Percentiles rank a stretch among this genome's conserved stretches.
phyloP scores from a whole-genome alignment of 2,113 vertebrate genomes.

The Trogon melanurus region DNA sequence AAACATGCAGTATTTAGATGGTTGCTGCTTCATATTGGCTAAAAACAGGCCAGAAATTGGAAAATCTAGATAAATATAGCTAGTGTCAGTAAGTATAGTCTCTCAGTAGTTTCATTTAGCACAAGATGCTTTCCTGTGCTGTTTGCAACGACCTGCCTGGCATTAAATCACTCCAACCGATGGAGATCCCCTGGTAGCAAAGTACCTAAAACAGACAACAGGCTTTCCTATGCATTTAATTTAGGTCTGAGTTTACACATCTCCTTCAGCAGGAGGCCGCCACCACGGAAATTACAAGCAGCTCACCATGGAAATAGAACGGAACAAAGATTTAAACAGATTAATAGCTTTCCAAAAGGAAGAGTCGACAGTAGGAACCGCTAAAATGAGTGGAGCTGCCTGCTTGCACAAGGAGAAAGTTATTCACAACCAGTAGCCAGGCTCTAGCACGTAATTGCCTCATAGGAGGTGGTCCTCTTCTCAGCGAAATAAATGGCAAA shows the following conservation, averaged over 20 bases:
- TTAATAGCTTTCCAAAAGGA: not conserved
- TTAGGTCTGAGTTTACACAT: not conserved
- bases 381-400: not conserved
- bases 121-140: not conserved
- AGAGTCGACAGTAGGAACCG: not conserved
- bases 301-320: not conserved
- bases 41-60: constrained; percentile 16
- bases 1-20: not conserved
- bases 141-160: not conserved
- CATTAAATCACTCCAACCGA: not conserved
- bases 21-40: not conserved
- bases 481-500: not conserved
- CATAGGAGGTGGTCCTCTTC: not conserved
- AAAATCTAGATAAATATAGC: constrained; percentile 26
- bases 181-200: not conserved
- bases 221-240: not conserved
- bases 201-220: not conserved
- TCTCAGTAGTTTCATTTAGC: not conserved
- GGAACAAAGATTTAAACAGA: not conserved
- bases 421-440: not conserved
- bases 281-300: not conserved
- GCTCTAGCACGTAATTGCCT: not conserved
- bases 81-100: not conserved
- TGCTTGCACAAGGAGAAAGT: not conserved
- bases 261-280: not conserved